These are phyloP conservation scores for Dynastes maya DNA, from an alignment of 2,888 invertebrate species.

Conservation along the genomic window DNA sequence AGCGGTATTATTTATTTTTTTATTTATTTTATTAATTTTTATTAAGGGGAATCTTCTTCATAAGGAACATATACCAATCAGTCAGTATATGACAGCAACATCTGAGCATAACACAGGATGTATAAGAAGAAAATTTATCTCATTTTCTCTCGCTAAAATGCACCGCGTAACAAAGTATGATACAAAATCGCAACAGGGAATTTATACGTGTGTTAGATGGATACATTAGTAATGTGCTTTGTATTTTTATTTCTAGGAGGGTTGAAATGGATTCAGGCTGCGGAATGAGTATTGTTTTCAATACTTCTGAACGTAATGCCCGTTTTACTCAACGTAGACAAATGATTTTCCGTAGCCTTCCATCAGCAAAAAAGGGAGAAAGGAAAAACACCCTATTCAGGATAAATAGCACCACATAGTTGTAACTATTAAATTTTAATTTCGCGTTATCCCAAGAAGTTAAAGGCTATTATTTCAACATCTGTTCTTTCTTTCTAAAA, in stretches of 20 bases:
- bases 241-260: slow-evolving; percentile 25
- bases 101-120: too few relatives aligned
- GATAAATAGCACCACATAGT: neutral
- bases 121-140: too few relatives aligned
- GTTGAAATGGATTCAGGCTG: slow-evolving; percentile 27
- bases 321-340: neutral
- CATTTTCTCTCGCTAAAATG: neutral
- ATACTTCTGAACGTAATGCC: slow-evolving; percentile 7
- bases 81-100: too few relatives aligned
- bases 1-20: too few relatives aligned
- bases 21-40: too few relatives aligned
- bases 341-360: slow-evolving; percentile 7
- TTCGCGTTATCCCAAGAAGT: neutral
- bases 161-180: neutral
- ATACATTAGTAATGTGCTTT: slow-evolving; percentile 29
- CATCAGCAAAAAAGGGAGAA: neutral
- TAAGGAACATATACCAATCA: too few relatives aligned
- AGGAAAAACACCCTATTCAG: neutral
- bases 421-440: slow-evolving; percentile 2
- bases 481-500: neutral
- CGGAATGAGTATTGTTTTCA: slow-evolving; percentile 27
- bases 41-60: too few relatives aligned
- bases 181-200: neutral
- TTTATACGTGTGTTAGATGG: neutral
- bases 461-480: neutral